Base-by-base conservation (phyloP, 2,113 vertebrate genomes). In the Notarius lentiginosus region DNA sequence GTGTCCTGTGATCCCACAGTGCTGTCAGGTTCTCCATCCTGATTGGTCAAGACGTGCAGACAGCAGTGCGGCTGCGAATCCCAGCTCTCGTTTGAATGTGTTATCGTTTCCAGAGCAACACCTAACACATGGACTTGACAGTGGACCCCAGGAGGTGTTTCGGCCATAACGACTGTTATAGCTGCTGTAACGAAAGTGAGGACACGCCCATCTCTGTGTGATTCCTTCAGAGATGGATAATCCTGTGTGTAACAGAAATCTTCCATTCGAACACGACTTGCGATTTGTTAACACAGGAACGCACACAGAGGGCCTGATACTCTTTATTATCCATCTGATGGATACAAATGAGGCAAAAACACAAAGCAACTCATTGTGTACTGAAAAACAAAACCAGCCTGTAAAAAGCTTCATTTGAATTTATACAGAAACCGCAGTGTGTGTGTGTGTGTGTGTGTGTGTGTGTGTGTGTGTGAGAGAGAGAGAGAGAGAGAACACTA, bases 291-390 rank as follows among this genome's bases (percentile, higher is more conserved):
- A 18, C 1, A 2, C 76, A 79, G 5, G 27, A 11, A 79, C 73
- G 41, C 49, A 24, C 49, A 47, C 56, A 41, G 24, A 20, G 12
- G 56, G 56, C 10, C 47, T 10, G 76, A 61, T 81, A 20, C 49
- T 68, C 47, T 80, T 68, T 41, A 58, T 80, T 56, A 80, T 34
- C 55, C 27, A 7, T 41, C 11, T 80, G 63, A 63, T 68, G 68
- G 76, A 68, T 65, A 70, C 27, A 86, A 34, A 55, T 53, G 47
- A 58, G 58, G 58, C 47, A 49, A 79, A n/a, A 51, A 80, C 51
- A 27, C 47, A 66, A 66, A 79, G 75, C 76, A 63, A 11, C 56
- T 53, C 56, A 65, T 76, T 87, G 80, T 86, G 76, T 66, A 27
- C 9, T 4, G 14, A 82, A 24, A 22, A 76, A 76, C 79, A 53